A percentile compares a stretch with the other conserved stretches of the same genome.
Evolutionary conservation across 1,140 invertebrate genomes (phyloP).

Genomic region (Aporrectodea caliginosa): DNA sequence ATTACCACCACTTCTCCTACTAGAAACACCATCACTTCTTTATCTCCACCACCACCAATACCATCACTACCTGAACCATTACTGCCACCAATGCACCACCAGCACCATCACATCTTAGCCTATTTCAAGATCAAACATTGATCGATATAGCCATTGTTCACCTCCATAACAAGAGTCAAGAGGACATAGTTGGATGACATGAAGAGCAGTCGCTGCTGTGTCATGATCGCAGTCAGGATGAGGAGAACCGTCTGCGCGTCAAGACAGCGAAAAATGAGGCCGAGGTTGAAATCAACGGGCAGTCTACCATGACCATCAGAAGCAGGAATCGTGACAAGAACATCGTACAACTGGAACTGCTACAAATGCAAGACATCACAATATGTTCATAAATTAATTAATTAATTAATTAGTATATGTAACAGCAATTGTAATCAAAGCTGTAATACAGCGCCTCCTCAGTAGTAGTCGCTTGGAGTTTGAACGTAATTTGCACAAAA

Average conservation of each 20-base stretch:
- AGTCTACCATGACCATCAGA: neutral
- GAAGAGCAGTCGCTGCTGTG: neutral
- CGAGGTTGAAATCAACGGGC: neutral
- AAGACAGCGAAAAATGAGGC: neutral
- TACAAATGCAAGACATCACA: neutral
- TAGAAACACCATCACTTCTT: too few relatives aligned
- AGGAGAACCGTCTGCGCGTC: neutral
- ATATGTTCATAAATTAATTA: neutral
- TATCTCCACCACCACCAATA: too few relatives aligned
- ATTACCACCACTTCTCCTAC: too few relatives aligned
- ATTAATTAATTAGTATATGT: neutral
- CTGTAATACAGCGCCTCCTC: too few relatives aligned
- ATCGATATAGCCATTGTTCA: too few relatives aligned
- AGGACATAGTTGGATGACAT: neutral
- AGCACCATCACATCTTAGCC: too few relatives aligned
- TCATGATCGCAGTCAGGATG: neutral
- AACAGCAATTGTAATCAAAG: too few relatives aligned
- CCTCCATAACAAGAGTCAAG: neutral
- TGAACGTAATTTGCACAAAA: too few relatives aligned
- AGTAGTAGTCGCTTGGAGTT: too few relatives aligned
- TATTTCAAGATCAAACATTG: too few relatives aligned
- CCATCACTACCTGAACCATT: too few relatives aligned
- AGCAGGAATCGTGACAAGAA: neutral
- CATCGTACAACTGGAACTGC: neutral
- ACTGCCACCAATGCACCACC: too few relatives aligned